A percentile compares a stretch with the other conserved stretches of the same genome.
Conservation (phyloP, 2,888 invertebrate species). For the Cetonia aurata region DNA sequence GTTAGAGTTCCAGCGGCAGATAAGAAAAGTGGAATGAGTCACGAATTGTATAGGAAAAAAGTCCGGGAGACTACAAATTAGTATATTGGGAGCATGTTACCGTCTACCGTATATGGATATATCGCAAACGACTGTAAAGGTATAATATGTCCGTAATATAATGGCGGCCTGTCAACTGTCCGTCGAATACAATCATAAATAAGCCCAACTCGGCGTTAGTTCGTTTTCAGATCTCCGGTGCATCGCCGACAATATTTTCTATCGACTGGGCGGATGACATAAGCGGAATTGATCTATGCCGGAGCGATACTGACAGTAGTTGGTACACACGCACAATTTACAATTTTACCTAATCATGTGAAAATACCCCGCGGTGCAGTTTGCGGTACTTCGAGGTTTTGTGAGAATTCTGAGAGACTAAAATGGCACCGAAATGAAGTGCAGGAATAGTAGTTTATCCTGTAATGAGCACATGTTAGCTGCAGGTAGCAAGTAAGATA, state of each 20-base stretch:
- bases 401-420: slow-evolving; percentile 6
- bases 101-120: slow-evolving; percentile 51
- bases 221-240: slow-evolving; percentile 24
- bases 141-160: slow-evolving; percentile 47
- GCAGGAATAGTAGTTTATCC: neutral
- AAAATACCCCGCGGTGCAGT: slow-evolving; percentile 6
- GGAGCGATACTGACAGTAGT: slow-evolving; percentile 23
- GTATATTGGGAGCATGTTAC: slow-evolving; percentile 53
- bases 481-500: too few species aligned
- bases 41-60: slow-evolving; percentile 45
- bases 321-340: slow-evolving; percentile 16
- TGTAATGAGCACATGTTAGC: too few species aligned
- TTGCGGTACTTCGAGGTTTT: neutral
- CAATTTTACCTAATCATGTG: slow-evolving; percentile 24
- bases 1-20: slow-evolving; percentile 33
- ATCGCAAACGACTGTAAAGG: slow-evolving; percentile 49
- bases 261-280: neutral
- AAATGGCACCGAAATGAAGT: neutral
- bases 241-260: slow-evolving; percentile 37
- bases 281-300: slow-evolving; percentile 4
- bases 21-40: slow-evolving; percentile 44
- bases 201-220: slow-evolving; percentile 39
- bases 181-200: slow-evolving; percentile 46
- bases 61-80: slow-evolving; percentile 51
- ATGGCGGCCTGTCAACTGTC: slow-evolving; percentile 45